Base-by-base conservation (phyloP, 2,888 invertebrate species). In the Andrena minutula region DNA sequence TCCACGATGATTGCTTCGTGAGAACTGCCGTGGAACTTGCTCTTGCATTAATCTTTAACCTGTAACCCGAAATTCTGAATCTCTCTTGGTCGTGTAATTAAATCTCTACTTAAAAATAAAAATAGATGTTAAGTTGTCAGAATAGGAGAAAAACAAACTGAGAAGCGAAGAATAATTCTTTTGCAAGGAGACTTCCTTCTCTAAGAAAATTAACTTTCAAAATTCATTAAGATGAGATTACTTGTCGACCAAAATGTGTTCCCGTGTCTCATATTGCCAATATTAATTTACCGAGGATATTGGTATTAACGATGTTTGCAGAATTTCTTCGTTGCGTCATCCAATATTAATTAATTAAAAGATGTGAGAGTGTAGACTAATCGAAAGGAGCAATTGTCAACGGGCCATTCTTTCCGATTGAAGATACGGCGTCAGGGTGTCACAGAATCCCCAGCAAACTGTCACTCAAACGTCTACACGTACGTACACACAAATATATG, bases 401-500 rank as follows among this genome's bases (percentile, higher is more conserved):
- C 82, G 83, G 86, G 80, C 84, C 82, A 90, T 89, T 88, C 87
- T 84, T 83, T 80, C 68, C 85, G 82, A 90, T 90, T 89, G 90
- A 82, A 83, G 76, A 77, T 79, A 81, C 78, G 86, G 88, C 89
- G 89, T 91, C 89, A 90, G 84, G 85, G 86, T 91, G 92, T 91
- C 92, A 91, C 86, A 87, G 89, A 90, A 88, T 91, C 92, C 91
- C 92, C 82, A 88, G 86, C 86, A 87, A 89, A 89, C 90, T 92
- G 93, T 92, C 93, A 92, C 90, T 93, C 93, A 93, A 90, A 87
- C 92, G 93, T 92, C 91, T 16, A 41, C 41, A 5, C 1, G 16
- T 5, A 41, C 41, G 41, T 16, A 5, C 41, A 41, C 41, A 41
- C 16, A 41, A 41, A 89, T 86, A 84, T 79, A 81, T 84, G 81